These are phyloP conservation scores for Anser cygnoides DNA, from an alignment of 2,113 vertebrate species.

Conservation along the genomic window DNA sequence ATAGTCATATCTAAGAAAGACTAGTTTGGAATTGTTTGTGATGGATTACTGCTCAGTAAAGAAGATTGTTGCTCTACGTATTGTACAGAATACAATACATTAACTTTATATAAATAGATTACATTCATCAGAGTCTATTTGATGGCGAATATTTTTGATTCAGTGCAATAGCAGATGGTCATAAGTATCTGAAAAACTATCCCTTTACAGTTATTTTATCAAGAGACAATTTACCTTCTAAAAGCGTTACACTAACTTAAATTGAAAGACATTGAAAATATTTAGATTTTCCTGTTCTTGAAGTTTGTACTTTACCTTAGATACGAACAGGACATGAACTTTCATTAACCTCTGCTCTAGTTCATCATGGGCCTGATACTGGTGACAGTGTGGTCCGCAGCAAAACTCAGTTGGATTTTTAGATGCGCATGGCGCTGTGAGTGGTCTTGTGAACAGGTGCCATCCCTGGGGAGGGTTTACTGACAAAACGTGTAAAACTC, in stretches of 20 bases:
- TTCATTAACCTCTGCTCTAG: neutral
- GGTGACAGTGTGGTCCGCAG: neutral
- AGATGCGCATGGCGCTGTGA: accelerated
- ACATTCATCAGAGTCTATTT: neutral
- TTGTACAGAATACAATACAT: neutral
- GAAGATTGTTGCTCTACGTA: neutral
- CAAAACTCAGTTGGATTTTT: neutral
- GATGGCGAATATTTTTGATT: neutral
- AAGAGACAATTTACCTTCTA: neutral
- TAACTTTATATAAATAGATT: neutral
- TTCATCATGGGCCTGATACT: neutral
- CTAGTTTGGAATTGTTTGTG: neutral
- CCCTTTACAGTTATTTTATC: neutral
- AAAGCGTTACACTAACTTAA: neutral
- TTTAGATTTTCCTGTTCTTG: neutral
- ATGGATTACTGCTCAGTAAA: neutral
- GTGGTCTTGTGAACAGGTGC: neutral
- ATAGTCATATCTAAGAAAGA: neutral
- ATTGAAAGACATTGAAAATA: neutral
- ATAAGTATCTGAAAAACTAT: neutral
- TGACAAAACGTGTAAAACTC: neutral
- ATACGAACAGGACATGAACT: neutral
- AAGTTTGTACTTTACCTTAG: neutral
- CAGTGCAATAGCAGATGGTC: neutral
- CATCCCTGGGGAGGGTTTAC: neutral